Percentiles rank a stretch among this genome's conserved stretches.
Evolutionary conservation across 2,113 vertebrate genomes (phyloP).

Genomic region (Rhinichthys klamathensis): DNA sequence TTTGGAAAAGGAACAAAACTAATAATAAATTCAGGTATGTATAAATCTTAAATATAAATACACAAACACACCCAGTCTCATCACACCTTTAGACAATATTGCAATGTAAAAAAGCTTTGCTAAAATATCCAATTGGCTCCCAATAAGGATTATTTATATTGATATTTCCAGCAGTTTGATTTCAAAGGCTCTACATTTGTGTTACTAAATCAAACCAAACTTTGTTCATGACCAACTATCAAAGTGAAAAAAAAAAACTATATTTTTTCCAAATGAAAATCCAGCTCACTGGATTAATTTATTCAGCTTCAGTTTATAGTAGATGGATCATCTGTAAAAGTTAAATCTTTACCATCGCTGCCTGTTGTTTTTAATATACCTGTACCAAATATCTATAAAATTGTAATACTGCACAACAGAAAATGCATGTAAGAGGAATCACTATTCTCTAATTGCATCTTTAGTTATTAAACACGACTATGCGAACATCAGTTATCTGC

Average conservation of each 20-base stretch:
- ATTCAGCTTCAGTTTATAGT: neutral
- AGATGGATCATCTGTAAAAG: neutral
- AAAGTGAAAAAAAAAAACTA: no score
- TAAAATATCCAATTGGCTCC: neutral
- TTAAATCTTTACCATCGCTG: no score
- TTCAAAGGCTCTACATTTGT: no score
- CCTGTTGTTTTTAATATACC: neutral
- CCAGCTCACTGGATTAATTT: no score
- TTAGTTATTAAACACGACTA: neutral
- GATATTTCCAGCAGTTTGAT: no score
- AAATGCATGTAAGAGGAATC: neutral
- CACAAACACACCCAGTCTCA: neutral
- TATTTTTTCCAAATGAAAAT: no score
- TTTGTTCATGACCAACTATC: no score
- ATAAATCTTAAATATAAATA: no score
- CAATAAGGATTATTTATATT: neutral
- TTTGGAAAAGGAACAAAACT: slow-evolving; percentile 57
- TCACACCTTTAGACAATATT: neutral
- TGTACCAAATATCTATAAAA: neutral
- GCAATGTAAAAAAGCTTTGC: neutral
- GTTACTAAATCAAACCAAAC: no score
- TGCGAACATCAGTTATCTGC: neutral
- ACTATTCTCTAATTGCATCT: neutral
- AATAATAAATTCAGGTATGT: slow-evolving; percentile 46
- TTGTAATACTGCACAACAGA: neutral